Conservation (phyloP, 92 coral and sea anemone species). For the Bergia puertoricense region DNA sequence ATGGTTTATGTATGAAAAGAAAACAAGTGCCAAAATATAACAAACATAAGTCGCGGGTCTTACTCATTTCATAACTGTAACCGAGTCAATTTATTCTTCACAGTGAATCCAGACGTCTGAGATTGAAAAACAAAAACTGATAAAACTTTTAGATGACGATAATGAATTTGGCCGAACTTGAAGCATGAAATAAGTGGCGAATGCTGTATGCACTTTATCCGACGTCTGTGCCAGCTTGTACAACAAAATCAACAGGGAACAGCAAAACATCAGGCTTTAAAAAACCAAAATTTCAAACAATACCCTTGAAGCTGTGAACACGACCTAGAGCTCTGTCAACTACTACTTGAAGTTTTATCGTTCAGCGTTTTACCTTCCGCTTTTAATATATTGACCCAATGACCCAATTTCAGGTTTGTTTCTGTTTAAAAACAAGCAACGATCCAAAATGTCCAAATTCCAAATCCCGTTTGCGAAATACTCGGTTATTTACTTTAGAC, state of each 20-base stretch:
- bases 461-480: conserved; percentile 18
- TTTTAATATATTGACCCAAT: conserved; percentile 58
- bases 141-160: conserved; percentile 1
- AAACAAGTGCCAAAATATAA: conserved; percentile 53
- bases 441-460: not conserved
- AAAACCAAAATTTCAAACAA: conserved; percentile 45
- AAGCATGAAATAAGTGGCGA: not conserved
- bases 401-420: conserved; percentile 56
- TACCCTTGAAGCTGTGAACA: conserved; percentile 31
- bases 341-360: not conserved
- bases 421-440: conserved; percentile 40
- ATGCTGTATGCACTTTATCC: conserved; percentile 21
- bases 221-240: conserved; percentile 48
- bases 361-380: conserved; percentile 10
- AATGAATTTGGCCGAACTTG: conserved; percentile 1
- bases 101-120: not conserved
- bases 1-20: conserved; percentile 71
- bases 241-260: conserved; percentile 51
- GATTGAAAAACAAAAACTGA: conserved; percentile 3
- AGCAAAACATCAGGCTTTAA: conserved; percentile 39
- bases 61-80: conserved; percentile 29
- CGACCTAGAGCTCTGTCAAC: conserved; percentile 21
- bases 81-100: not conserved
- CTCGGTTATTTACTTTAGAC: conserved; percentile 50
- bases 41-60: conserved; percentile 40